phyloP scores from a whole-genome alignment of 2,797 vertebrate genomes.

The Bradypus variegatus region DNA sequence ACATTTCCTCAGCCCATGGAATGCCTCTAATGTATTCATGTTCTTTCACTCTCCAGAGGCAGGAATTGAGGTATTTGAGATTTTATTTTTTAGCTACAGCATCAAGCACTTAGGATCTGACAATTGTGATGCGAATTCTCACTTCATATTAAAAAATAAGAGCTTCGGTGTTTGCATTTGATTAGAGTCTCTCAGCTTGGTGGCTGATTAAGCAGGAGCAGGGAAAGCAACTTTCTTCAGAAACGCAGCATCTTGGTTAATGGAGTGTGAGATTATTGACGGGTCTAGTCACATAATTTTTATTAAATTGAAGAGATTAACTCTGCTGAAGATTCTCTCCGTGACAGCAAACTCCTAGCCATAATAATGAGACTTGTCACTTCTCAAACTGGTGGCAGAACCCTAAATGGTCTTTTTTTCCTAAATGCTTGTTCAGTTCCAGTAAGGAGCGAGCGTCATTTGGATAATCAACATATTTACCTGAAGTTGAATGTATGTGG shows the following conservation, averaged over 20 bases:
- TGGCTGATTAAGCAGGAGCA: slow-evolving; percentile 47
- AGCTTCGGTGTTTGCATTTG: slow-evolving; percentile 51
- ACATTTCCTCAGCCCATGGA: slow-evolving; percentile 52
- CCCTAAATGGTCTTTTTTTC: not conserved
- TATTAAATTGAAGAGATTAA: slow-evolving; percentile 51
- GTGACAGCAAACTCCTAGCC: not conserved
- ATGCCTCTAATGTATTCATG: slow-evolving; percentile 53
- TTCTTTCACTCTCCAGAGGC: slow-evolving; percentile 58
- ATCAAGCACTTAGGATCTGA: slow-evolving; percentile 58
- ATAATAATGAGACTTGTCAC: slow-evolving; percentile 17
- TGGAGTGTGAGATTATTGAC: slow-evolving; percentile 49
- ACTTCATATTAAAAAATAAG: slow-evolving; percentile 47
- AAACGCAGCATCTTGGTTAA: slow-evolving; percentile 57
- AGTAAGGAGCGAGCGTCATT: slow-evolving; percentile 20
- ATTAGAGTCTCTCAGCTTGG: slow-evolving; percentile 51
- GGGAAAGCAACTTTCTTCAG: slow-evolving; percentile 46
- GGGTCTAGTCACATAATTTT: slow-evolving; percentile 46
- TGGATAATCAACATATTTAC: slow-evolving; percentile 23
- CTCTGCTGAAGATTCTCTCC: slow-evolving; percentile 44
- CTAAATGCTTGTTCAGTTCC: slow-evolving; percentile 37
- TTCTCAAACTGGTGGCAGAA: not conserved
- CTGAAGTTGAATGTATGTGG: slow-evolving; percentile 19
- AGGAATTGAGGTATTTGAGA: slow-evolving; percentile 52
- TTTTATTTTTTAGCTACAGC: slow-evolving; percentile 56
- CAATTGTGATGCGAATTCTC: slow-evolving; percentile 38